A percentile compares a stretch with the other conserved stretches of the same genome.
Evolutionary conservation across 2,113 vertebrate species (phyloP).

Genomic region (Tonatia bakeri): DNA sequence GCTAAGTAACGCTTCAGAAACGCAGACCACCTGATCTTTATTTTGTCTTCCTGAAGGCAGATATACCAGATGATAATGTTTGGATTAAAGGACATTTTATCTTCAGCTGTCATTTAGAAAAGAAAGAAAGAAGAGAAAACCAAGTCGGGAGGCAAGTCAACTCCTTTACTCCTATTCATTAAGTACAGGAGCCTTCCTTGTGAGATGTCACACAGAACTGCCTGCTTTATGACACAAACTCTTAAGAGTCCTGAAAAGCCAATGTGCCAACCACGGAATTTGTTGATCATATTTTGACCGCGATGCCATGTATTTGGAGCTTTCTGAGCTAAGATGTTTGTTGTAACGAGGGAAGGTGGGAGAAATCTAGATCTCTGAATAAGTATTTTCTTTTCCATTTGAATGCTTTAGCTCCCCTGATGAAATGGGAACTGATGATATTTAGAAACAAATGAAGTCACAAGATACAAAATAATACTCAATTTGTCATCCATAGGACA

Average conservation of each 20-base stretch:
- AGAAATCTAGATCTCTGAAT: background rate
- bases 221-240: too few species aligned
- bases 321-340: background rate
- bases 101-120: background rate
- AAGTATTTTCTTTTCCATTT: background rate
- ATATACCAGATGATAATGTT: conserved; percentile 18
- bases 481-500: background rate
- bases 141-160: background rate
- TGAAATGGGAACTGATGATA: background rate
- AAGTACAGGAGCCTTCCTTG: background rate
- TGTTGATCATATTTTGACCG: background rate
- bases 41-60: conserved; percentile 36
- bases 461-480: background rate
- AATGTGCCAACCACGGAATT: background rate
- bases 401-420: background rate
- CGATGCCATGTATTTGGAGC: background rate
- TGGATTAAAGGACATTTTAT: conserved; percentile 9
- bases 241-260: background rate
- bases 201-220: background rate
- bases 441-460: conserved; percentile 39
- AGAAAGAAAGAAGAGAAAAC: conserved; percentile 7
- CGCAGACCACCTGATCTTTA: conserved; percentile 45
- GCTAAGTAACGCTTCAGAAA: conserved; percentile 52
- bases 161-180: background rate
- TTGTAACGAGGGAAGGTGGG: background rate